Evolutionary conservation across 2,113 vertebrate genomes (phyloP).

Genomic region (Speoplatyrhinus poulsoni): DNA sequence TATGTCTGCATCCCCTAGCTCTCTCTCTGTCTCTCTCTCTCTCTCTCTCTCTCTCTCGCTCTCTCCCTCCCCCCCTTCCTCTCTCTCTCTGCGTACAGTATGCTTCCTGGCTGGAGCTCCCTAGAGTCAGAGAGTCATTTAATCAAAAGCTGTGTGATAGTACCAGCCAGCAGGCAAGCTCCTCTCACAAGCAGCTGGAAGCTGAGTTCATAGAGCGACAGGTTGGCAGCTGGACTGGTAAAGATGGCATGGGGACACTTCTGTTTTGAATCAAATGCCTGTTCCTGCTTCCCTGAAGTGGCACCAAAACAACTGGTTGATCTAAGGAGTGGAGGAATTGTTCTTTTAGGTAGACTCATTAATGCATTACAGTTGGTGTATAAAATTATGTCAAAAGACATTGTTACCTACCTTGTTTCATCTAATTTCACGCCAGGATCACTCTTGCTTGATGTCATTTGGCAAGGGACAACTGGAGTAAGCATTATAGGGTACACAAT

Average conservation of each 20-base stretch:
- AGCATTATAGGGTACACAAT: slow-evolving; percentile 84
- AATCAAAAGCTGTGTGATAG: background rate
- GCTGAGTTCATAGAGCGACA: slow-evolving; percentile 87
- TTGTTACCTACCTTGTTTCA: slow-evolving; percentile 77
- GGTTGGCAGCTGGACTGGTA: slow-evolving; percentile 81
- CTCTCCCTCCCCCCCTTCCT: too few relatives aligned
- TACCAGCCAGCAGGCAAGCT: slow-evolving; percentile 94
- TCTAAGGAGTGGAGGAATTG: slow-evolving; percentile 64
- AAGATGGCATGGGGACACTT: slow-evolving; percentile 80
- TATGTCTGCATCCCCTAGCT: background rate
- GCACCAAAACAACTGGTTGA: slow-evolving; percentile 90
- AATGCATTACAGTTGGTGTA: background rate
- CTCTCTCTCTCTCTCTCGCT: too few relatives aligned
- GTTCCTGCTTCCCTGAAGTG: slow-evolving; percentile 73
- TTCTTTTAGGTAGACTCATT: background rate
- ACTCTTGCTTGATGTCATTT: slow-evolving; percentile 71
- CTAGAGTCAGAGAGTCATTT: background rate
- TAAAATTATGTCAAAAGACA: background rate
- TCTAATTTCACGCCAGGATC: slow-evolving; percentile 86
- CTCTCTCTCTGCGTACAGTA: background rate
- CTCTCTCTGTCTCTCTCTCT: background rate
- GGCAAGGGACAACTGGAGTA: slow-evolving; percentile 75
- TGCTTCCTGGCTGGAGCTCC: background rate
- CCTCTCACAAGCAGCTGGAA: slow-evolving; percentile 95
- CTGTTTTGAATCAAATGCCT: slow-evolving; percentile 35